Base-by-base conservation (phyloP, 2,113 vertebrate species). In the Phainopepla nitens region DNA sequence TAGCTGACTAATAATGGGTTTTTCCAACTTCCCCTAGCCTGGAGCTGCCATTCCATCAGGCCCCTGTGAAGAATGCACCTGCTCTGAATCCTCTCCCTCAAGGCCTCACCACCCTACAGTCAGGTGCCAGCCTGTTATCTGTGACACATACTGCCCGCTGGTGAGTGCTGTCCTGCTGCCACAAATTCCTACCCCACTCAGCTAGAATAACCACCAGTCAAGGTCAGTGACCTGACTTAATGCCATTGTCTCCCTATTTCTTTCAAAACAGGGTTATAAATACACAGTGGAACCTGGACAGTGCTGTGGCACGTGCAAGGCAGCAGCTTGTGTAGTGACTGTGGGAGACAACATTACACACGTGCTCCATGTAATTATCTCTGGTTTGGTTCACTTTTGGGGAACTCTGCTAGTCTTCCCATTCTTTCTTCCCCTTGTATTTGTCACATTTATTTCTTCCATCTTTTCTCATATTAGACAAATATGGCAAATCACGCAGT, bases 61-160 rank as follows among this genome's bases (percentile, higher is more conserved):
- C 13, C 86, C 71, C 11, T 98, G 98, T n/a, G 92, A 98, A 36
- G 93, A 92, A 9, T 98, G 98, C 28, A 44, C 22, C 15, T 98
- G 98, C 22, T 92, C 95, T 61, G 36, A 53, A 23, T 41, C 80
- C 21, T 13, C 70, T 15, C 16, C 72, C 28, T 14, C 82, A 21
- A 10, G 3, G 3, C 25, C 9, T 7, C 69, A 73, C 20, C 66
- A 18, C 0, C 12, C 78, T 6, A 2, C 7, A 3, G 60, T 98
- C 51, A 72, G 6, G 6, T 98, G 98, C 10, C 10, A 97, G 62
- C 82, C 93, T 7, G 29, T 97, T 42, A 15, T 22, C 49, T 98
- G 98, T 60, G 41, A 96, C 58, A 95, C 76, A 4, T 7, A 49
- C 23, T 98, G 98, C 68, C 95, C 97, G 0, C 3, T 4, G 82